Evolutionary conservation across 2,888 invertebrate species (phyloP).

Genomic region (Pilophorus perplexus): DNA sequence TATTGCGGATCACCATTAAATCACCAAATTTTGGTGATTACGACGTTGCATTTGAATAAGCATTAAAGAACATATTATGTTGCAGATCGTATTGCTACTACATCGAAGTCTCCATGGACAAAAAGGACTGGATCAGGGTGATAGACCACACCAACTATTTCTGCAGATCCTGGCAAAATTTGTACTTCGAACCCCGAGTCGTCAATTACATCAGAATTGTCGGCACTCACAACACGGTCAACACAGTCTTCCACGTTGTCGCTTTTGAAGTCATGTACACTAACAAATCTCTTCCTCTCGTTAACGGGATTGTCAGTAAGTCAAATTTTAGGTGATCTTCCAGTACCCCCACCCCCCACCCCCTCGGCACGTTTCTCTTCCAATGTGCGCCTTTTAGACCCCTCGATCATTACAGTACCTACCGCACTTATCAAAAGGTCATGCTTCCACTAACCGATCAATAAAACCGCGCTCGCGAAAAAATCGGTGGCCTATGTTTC

Average conservation of each 20-base stretch:
- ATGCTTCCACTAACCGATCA: too few relatives aligned
- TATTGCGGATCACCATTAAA: not conserved
- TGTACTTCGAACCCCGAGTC: conserved; percentile 87
- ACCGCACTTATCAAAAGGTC: too few relatives aligned
- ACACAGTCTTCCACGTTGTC: conserved; percentile 92
- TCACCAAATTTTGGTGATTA: not conserved
- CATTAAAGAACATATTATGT: too few relatives aligned
- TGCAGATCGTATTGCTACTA: conserved; percentile 81
- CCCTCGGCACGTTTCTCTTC: too few relatives aligned
- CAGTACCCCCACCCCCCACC: too few relatives aligned
- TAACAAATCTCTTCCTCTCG: conserved; percentile 68
- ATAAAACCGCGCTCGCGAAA: too few relatives aligned
- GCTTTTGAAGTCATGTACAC: conserved; percentile 87
- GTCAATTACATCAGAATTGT: conserved; percentile 78
- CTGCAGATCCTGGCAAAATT: conserved; percentile 95
- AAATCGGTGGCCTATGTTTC: too few relatives aligned
- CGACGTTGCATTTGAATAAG: not conserved
- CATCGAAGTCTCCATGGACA: conserved; percentile 91
- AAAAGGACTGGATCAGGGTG: conserved; percentile 90
- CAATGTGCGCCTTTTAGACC: too few relatives aligned
- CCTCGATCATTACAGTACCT: too few relatives aligned
- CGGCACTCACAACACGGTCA: conserved; percentile 93
- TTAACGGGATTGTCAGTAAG: conserved; percentile 64
- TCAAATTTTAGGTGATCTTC: too few relatives aligned
- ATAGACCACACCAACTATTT: conserved; percentile 88